These are phyloP conservation scores for Rotaria sp. DNA, from an alignment of 2,888 invertebrate species.

Conservation along the genomic window DNA sequence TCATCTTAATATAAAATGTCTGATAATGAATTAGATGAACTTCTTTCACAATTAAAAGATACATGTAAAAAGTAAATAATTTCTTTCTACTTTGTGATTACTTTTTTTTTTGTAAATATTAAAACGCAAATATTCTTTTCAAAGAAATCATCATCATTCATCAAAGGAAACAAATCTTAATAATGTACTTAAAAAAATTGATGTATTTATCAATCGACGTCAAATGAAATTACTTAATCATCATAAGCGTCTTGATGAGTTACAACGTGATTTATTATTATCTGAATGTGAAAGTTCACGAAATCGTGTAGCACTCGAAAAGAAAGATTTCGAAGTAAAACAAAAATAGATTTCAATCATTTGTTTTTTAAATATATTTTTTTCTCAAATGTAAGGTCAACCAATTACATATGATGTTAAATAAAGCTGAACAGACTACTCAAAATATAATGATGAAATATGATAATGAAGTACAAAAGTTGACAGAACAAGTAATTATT, in stretches of 20 bases:
- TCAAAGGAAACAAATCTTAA: background rate
- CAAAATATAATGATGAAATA: constrained; percentile 32
- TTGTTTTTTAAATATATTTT: background rate
- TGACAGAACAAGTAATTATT: background rate
- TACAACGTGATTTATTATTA: constrained; percentile 17
- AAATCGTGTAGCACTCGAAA: constrained; percentile 20
- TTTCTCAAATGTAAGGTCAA: background rate
- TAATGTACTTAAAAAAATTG: background rate
- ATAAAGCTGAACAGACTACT: constrained; percentile 46
- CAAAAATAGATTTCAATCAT: background rate
- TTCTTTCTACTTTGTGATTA: background rate
- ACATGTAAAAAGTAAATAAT: background rate
- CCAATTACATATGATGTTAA: constrained; percentile 9
- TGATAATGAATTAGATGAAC: constrained; percentile 11
- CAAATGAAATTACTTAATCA: constrained; percentile 9
- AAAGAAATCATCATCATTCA: background rate
- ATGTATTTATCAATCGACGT: constrained; percentile 14
- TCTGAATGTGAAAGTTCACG: constrained; percentile 11
- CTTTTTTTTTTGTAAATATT: background rate
- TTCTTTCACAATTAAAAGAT: constrained; percentile 7
- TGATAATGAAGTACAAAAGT: background rate
- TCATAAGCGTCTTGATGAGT: background rate
- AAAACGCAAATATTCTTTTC: background rate
- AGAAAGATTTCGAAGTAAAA: background rate
- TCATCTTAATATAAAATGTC: background rate